phyloP scores from a whole-genome alignment of 2,113 vertebrate species.

The Pseudopodoces humilis region DNA sequence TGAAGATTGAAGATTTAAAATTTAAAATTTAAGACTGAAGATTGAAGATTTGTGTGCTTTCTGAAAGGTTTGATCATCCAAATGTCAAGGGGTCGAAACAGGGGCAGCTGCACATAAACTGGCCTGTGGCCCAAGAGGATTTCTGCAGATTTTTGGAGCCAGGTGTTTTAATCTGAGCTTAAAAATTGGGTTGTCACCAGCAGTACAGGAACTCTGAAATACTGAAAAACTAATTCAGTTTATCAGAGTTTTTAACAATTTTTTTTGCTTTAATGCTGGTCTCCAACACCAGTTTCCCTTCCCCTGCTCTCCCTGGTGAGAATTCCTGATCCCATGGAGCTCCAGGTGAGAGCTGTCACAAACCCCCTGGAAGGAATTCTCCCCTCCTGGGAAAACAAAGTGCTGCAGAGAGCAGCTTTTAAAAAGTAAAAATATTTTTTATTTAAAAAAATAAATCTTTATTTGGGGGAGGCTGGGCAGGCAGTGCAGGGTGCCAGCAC shows the following conservation, averaged over 20 bases:
- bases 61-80: neutral
- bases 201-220: neutral
- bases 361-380: neutral
- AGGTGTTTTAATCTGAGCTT: neutral
- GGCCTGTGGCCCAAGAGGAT: fast-evolving
- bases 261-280: neutral
- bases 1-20: neutral
- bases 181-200: neutral
- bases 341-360: neutral
- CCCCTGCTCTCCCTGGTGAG: neutral
- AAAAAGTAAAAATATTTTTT: too few relatives aligned
- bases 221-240: fast-evolving
- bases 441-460: too few relatives aligned
- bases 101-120: too few relatives aligned
- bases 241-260: neutral
- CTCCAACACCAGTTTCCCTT: neutral
- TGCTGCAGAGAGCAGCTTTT: neutral
- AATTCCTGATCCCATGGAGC: neutral
- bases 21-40: neutral
- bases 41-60: neutral
- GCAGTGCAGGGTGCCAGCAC: neutral
- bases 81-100: neutral
- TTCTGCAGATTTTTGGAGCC: neutral
- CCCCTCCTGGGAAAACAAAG: neutral
- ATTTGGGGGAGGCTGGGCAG: neutral